phyloP scores from a whole-genome alignment of 2,113 vertebrate genomes.

The Salminus brasiliensis region DNA sequence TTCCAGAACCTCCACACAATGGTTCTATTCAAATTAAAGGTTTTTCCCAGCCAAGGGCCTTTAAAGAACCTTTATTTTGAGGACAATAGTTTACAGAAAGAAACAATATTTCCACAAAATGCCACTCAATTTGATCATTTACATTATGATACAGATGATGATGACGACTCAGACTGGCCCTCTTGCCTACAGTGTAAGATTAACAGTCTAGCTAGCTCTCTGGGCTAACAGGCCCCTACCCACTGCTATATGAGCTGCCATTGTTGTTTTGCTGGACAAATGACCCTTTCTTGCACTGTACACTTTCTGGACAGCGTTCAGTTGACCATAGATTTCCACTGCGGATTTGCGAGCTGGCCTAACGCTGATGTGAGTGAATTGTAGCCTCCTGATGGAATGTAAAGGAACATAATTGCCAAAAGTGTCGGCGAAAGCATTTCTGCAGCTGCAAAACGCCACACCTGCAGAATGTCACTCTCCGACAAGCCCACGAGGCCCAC shows the following conservation, averaged over 20 bases:
- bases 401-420: slow-evolving; percentile 33
- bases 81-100: too few relatives aligned
- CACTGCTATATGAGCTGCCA: neutral
- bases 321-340: slow-evolving; percentile 1
- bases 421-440: slow-evolving; percentile 48
- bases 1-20: too few relatives aligned
- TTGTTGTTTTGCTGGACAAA: neutral
- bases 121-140: too few relatives aligned
- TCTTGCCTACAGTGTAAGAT: neutral
- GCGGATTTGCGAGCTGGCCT: slow-evolving; percentile 32
- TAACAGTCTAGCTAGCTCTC: neutral
- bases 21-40: too few relatives aligned
- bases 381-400: slow-evolving; percentile 33
- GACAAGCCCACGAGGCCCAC: slow-evolving; percentile 36
- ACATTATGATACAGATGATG: neutral
- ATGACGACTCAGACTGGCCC: neutral
- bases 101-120: too few relatives aligned
- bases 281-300: neutral
- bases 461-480: slow-evolving; percentile 41
- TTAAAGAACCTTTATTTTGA: too few relatives aligned
- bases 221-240: neutral
- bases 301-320: neutral
- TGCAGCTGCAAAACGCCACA: slow-evolving; percentile 39
- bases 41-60: too few relatives aligned
- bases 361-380: slow-evolving; percentile 49